phyloP scores from a whole-genome alignment of 1,140 invertebrate species.

The Panagrolaimus sp. region DNA sequence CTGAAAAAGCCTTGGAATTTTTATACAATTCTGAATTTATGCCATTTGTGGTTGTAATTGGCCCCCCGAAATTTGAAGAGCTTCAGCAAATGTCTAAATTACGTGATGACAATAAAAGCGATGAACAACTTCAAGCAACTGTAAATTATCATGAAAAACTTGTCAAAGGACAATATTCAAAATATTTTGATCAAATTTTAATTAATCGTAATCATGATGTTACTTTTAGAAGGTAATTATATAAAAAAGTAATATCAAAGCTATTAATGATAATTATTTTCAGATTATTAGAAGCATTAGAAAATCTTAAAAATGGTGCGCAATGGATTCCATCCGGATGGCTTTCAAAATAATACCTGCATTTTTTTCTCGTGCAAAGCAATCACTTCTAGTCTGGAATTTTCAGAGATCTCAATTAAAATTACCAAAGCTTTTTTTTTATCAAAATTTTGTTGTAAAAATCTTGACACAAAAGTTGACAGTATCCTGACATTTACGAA shows the following conservation, averaged over 20 bases:
- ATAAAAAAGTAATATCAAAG: background rate
- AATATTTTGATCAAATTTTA: constrained; percentile 87
- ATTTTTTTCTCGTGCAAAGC: too few relatives aligned
- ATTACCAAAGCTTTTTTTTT: too few relatives aligned
- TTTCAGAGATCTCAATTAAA: too few relatives aligned
- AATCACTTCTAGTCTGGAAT: too few relatives aligned
- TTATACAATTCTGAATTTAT: constrained; percentile 66
- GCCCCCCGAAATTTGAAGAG: constrained; percentile 70
- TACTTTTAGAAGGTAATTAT: constrained; percentile 62
- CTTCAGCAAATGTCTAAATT: constrained; percentile 60
- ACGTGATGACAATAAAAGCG: constrained; percentile 56
- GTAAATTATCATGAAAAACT: constrained; percentile 73
- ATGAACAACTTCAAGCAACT: constrained; percentile 81
- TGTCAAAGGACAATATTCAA: constrained; percentile 70
- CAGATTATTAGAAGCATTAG: constrained; percentile 79
- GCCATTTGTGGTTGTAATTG: constrained; percentile 96
- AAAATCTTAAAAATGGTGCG: constrained; percentile 79
- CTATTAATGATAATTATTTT: constrained; percentile 18
- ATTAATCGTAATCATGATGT: constrained; percentile 90
- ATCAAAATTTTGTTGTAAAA: too few relatives aligned
- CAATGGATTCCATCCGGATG: constrained; percentile 98
- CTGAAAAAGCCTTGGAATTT: constrained; percentile 67
- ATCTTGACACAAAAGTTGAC: too few relatives aligned
- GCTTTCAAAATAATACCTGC: constrained; percentile 58
- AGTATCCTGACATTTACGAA: too few relatives aligned